Percentiles rank a stretch among this genome's conserved stretches.
Evolutionary conservation across 2,888 invertebrate species (phyloP).

Genomic region (Polyploca ridens): DNA sequence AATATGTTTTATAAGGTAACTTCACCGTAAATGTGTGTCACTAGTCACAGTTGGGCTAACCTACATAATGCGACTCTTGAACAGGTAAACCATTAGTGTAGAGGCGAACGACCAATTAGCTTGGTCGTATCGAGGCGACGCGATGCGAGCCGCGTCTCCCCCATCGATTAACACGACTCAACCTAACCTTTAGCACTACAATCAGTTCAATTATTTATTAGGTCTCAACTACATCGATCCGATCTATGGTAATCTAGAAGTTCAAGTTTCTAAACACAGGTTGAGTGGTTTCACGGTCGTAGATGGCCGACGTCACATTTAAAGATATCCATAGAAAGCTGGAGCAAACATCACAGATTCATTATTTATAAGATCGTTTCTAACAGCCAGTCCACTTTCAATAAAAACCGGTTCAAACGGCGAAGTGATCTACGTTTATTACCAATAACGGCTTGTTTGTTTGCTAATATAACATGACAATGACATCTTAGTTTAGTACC

Average conservation of each 20-base stretch:
- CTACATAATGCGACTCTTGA: slow-evolving; percentile 26
- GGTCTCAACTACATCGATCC: slow-evolving; percentile 40
- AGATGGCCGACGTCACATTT: too few relatives aligned
- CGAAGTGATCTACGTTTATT: slow-evolving; percentile 19
- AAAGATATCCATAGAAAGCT: slow-evolving; percentile 20
- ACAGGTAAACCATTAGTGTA: slow-evolving; percentile 39
- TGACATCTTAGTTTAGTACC: slow-evolving; percentile 27
- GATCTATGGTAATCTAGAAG: slow-evolving; percentile 29
- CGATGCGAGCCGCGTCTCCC: slow-evolving; percentile 41
- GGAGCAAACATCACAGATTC: slow-evolving; percentile 18
- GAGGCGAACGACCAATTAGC: slow-evolving; percentile 57
- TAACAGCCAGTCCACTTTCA: slow-evolving; percentile 36
- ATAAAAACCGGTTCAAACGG: slow-evolving; percentile 35
- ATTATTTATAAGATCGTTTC: slow-evolving; percentile 37
- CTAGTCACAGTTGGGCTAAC: slow-evolving; percentile 38
- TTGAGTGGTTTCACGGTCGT: too few relatives aligned
- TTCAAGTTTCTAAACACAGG: slow-evolving; percentile 15
- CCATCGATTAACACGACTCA: slow-evolving; percentile 58
- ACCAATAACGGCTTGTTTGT: slow-evolving; percentile 15
- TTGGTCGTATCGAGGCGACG: slow-evolving; percentile 48
- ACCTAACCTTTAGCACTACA: slow-evolving; percentile 45
- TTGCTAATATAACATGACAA: slow-evolving; percentile 27
- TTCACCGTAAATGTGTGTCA: slow-evolving; percentile 36
- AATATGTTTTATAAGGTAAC: slow-evolving; percentile 14
- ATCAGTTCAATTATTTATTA: slow-evolving; percentile 40